Evolutionary conservation across 2,113 vertebrate genomes (phyloP).

Genomic region (Paratilapia polleni): DNA sequence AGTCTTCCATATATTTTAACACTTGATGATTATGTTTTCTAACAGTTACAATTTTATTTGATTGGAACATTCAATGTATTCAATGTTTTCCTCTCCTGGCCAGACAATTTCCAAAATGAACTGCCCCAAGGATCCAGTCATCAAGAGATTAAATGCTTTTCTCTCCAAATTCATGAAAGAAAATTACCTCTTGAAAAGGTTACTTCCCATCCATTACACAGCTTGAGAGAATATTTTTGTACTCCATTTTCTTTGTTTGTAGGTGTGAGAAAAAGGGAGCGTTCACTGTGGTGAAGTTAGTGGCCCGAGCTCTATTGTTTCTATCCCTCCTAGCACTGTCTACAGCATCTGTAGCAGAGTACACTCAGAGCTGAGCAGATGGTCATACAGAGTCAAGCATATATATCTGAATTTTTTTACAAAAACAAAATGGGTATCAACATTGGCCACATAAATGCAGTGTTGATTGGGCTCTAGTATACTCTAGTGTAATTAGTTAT

Average conservation of each 20-base stretch:
- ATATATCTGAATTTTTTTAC: background rate
- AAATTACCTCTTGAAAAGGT: too few relatives aligned
- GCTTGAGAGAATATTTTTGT: background rate
- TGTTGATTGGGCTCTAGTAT: background rate
- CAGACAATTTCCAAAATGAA: background rate
- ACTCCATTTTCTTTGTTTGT: background rate
- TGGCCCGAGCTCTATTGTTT: background rate
- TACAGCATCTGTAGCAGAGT: background rate
- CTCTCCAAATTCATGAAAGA: too few relatives aligned
- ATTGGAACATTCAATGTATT: background rate
- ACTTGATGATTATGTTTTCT: background rate
- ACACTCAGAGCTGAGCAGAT: background rate
- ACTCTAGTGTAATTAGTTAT: background rate
- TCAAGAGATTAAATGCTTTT: background rate
- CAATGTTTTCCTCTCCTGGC: background rate
- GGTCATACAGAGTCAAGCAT: background rate
- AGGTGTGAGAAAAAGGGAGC: background rate
- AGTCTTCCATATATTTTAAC: background rate
- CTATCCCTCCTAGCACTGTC: fast-evolving
- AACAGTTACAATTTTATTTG: background rate
- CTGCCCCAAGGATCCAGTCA: too few relatives aligned
- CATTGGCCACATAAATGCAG: background rate
- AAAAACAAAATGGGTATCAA: background rate
- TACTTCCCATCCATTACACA: background rate
- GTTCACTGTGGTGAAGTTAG: background rate